Evolutionary conservation across 2,888 invertebrate genomes (phyloP), one percentile per base, ranked within the genome.

Genomic region (Lissocephala sabroskyi): DNA sequence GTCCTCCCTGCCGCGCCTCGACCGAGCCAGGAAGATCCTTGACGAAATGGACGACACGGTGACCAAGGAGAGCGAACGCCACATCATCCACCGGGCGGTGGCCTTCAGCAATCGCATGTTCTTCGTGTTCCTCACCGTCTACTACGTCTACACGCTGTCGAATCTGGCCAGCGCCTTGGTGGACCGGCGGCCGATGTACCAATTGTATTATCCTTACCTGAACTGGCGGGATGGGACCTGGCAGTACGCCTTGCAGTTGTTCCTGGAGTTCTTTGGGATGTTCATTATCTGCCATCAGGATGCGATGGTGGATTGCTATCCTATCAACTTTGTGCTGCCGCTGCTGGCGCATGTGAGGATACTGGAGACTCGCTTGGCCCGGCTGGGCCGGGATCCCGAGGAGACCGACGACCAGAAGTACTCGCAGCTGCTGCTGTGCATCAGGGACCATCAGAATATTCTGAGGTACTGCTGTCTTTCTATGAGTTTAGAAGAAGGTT

Each of bases 391-490:
- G 1, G 45, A 57, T 30, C 32, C 45, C 18, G 1, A 45, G 35
- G 0, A 44, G 5, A 41, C 14, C 3, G 16, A 41, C 7, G 49
- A 59, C n/a, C 53, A 62, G 3, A 58, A 54, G 3, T 45, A 52
- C 2, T 50, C 54, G n/a, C 62, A 53, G 16, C 35, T 65, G 16
- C 10, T 57, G 1, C 45, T 44, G 2, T 65, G 65, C 36, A 52
- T 65, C n/a, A 6, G 43, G 32, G 60, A 62, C 49, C 65, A 65
- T 13, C 60, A 59, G 30, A 60, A 50, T 13, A 53, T 65, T 1
- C 28, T 36, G 55, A 1, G 57, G 56, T 28, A 43, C n/a, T 41
- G 37, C n/a, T 56, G 49, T 1, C 52, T 56, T 37, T 47, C 39
- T 7, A n/a, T n/a, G n/a, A n/a, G n/a, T n/a, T n/a, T n/a, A n/a